Conservation (phyloP, 2,113 vertebrate species). For the Nestor notabilis region DNA sequence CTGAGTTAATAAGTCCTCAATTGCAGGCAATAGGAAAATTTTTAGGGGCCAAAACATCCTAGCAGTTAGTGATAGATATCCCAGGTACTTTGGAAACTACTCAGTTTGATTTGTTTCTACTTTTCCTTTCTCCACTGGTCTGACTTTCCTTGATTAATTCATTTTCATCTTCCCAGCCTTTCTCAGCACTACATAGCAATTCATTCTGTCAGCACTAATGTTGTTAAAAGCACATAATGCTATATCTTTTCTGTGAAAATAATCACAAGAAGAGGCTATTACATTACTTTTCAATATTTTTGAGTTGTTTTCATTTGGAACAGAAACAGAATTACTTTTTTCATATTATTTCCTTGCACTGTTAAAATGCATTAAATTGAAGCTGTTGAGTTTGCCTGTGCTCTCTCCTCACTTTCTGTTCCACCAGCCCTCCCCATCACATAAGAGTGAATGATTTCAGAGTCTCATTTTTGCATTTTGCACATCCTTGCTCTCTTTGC, state of each 20-base stretch:
- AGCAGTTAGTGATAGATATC: neutral
- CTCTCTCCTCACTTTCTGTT: neutral
- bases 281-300: neutral
- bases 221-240: neutral
- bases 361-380: neutral
- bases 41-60: neutral
- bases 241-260: neutral
- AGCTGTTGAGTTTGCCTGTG: neutral
- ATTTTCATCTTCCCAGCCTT: neutral
- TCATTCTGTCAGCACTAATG: neutral
- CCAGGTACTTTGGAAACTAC: neutral
- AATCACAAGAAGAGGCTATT: neutral
- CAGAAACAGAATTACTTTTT: neutral
- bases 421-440: neutral
- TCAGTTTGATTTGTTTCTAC: neutral
- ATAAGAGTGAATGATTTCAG: neutral
- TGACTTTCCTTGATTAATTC: neutral
- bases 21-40: neutral
- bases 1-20: neutral
- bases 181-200: neutral
- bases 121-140: neutral
- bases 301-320: neutral
- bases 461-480: neutral
- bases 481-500: neutral
- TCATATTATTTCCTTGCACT: neutral